Percentiles rank a stretch among this genome's conserved stretches.
Evolutionary conservation across 2,888 invertebrate species (phyloP).

Genomic region (Cyclophora albipunctata): DNA sequence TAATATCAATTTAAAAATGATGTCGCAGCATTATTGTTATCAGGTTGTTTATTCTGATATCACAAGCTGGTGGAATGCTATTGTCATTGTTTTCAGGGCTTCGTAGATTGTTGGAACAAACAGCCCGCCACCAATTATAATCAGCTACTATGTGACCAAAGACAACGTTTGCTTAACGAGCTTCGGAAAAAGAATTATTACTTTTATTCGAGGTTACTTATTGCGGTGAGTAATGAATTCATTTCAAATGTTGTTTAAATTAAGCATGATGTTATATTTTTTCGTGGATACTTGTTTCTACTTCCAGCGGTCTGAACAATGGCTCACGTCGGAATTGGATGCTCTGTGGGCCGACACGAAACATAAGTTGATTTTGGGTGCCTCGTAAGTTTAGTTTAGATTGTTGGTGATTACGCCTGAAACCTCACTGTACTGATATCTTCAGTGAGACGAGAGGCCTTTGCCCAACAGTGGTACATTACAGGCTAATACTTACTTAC

Average conservation of each 20-base stretch:
- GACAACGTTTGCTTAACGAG: constrained; percentile 45
- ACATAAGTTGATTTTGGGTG: constrained; percentile 60
- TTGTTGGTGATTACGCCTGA: too few relatives aligned
- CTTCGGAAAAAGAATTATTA: constrained; percentile 45
- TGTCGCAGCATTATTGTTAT: too few relatives aligned
- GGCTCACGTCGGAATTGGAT: constrained; percentile 55
- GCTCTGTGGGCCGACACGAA: constrained; percentile 54
- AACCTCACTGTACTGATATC: too few relatives aligned
- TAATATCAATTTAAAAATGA: too few relatives aligned
- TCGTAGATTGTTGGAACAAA: constrained; percentile 57
- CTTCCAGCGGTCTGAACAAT: constrained; percentile 60
- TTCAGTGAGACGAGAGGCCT: too few relatives aligned
- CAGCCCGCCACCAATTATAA: constrained; percentile 41
- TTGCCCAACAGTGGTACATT: too few relatives aligned
- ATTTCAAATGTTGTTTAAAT: constrained; percentile 1
- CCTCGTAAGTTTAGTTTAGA: constrained; percentile 45
- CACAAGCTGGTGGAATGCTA: too few relatives aligned
- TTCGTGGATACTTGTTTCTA: too few relatives aligned
- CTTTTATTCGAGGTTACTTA: constrained; percentile 50
- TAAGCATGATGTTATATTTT: too few relatives aligned
- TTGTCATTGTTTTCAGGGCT: constrained; percentile 38
- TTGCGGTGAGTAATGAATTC: constrained; percentile 40
- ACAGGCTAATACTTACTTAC: too few relatives aligned
- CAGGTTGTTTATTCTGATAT: too few relatives aligned
- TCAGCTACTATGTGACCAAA: constrained; percentile 48